Evolutionary conservation across 35 echinoderm and acorn worm species (phyloP), one percentile per base, ranked within the genome.

Genomic region (Anneissia japonica): DNA sequence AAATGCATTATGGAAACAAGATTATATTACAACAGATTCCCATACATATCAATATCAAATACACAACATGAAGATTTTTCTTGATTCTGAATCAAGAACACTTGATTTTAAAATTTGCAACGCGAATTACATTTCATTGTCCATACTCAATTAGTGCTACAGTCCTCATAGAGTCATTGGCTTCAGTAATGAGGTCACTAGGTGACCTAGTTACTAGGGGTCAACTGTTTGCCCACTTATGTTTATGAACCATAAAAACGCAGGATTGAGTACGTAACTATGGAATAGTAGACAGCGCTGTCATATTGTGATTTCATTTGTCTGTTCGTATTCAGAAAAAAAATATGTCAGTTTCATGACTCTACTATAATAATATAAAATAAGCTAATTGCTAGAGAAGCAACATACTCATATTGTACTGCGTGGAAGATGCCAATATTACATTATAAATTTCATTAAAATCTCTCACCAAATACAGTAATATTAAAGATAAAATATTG

Each of bases 121-220:
- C 10, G 1, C 1, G 51, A 64, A 26, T 64, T 19, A 23, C 26
- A 64, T 64, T 64, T 64, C 51, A 64, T 23, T 64, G 51, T 64
- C 51, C 51, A 64, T 23, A 64, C 51, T 64, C 51, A 64, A 64
- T 64, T 64, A 64, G 51, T 16, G 51, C 51, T 64, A 23, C 51
- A 64, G 51, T 64, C n/a, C n/a, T n/a, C n/a, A n/a, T n/a, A n/a
- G n/a, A n/a, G 51, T 64, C 51, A 64, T 64, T 64, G 51, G 51
- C 51, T 64, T 64, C 21, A 64, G 26, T 64, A 64, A 64, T 64
- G 51, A 64, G 51, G 51, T 64, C 51, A 64, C 51, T 64, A 23
- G 51, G 51, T 64, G 51, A 64, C 51, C 51, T 23, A 64, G 51
- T 64, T 64, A 64, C 26, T 64, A 64, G 26, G 51, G 51, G 51